Evolutionary conservation across 2,888 invertebrate species (phyloP).

Genomic region (Iphiclides podalirius): DNA sequence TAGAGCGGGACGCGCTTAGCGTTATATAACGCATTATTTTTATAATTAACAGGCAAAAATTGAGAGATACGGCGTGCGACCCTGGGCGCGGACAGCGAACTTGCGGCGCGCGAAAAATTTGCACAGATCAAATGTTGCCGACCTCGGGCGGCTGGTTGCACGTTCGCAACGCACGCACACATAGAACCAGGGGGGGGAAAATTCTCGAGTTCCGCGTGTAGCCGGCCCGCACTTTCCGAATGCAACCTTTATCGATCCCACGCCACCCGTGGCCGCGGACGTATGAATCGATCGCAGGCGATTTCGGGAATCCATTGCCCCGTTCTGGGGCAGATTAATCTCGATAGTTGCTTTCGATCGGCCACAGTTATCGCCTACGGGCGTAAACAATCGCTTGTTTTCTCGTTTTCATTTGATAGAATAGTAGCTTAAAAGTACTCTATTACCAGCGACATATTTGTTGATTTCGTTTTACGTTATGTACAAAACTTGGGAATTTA

Average conservation of each 20-base stretch:
- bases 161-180: conserved; percentile 44
- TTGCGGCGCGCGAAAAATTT: conserved; percentile 67
- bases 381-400: no score
- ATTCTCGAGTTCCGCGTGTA: conserved; percentile 66
- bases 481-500: no score
- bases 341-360: no score
- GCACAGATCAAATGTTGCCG: conserved; percentile 80
- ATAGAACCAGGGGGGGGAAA: conserved; percentile 48
- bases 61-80: conserved; percentile 75
- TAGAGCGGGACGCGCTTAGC: conserved; percentile 46
- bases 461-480: no score
- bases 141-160: conserved; percentile 74
- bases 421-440: no score
- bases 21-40: conserved; percentile 81
- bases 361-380: no score
- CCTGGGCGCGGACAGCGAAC: conserved; percentile 74
- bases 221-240: conserved; percentile 21
- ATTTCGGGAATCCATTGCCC: background rate
- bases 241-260: conserved; percentile 29
- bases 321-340: background rate
- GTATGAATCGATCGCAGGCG: conserved; percentile 1
- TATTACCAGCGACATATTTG: no score
- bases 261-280: conserved; percentile 25
- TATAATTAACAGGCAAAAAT: conserved; percentile 80
- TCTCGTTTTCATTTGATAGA: no score